These are phyloP conservation scores for Chorisops tibialis DNA, from an alignment of 2,888 invertebrate genomes.

Conservation along the genomic window DNA sequence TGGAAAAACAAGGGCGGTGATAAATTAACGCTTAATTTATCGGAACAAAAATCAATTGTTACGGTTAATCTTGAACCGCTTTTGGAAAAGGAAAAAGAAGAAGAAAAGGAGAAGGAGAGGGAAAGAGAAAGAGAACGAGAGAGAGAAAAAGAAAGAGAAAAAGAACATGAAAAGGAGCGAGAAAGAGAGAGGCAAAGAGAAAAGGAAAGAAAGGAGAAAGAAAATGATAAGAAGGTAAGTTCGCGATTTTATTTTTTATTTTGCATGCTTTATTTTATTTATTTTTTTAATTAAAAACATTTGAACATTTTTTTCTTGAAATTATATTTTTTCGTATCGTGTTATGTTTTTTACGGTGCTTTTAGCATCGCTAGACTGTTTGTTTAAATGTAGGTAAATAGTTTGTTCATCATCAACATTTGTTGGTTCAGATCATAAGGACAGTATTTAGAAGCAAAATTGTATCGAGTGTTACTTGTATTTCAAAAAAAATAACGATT, in stretches of 20 bases:
- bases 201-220: background rate
- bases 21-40: conserved; percentile 64
- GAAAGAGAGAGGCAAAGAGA: background rate
- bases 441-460: too few relatives aligned
- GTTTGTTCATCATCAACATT: too few relatives aligned
- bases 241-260: background rate
- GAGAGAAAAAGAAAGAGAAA: background rate
- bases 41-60: conserved; percentile 16
- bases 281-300: conserved; percentile 31
- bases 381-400: too few relatives aligned
- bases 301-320: conserved; percentile 17
- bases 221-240: conserved; percentile 28
- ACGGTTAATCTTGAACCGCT: conserved; percentile 23
- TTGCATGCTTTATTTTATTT: conserved; percentile 1
- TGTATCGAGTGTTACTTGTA: too few relatives aligned
- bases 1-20: conserved; percentile 60
- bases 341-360: too few relatives aligned
- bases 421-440: too few relatives aligned
- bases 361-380: too few relatives aligned
- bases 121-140: background rate
- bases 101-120: background rate
- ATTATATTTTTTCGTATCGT: background rate
- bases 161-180: background rate
- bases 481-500: too few relatives aligned
- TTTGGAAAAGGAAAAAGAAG: conserved; percentile 14